Conservation (phyloP, 2,797 vertebrate species). For the Orestias chungarensis region DNA sequence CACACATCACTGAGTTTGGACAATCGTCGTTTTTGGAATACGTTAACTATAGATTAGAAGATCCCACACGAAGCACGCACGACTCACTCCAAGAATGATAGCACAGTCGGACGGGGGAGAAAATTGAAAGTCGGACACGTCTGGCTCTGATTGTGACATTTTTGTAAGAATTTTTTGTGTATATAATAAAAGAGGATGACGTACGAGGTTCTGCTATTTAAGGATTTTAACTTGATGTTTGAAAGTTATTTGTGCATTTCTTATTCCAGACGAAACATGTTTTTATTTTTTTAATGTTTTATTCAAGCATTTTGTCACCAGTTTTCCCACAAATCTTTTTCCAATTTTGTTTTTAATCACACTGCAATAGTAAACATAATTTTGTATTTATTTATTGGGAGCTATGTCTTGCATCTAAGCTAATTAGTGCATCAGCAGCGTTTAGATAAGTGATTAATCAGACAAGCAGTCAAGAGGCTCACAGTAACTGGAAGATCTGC, state of each 20-base stretch:
- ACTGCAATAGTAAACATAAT: too few relatives aligned
- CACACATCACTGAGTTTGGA: background rate
- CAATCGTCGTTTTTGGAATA: background rate
- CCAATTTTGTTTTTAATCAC: too few relatives aligned
- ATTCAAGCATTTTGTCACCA: background rate
- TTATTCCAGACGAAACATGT: background rate
- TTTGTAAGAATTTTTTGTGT: background rate
- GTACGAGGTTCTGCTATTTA: background rate
- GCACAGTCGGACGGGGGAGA: background rate
- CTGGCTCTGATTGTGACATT: constrained; percentile 10
- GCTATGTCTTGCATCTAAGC: too few relatives aligned
- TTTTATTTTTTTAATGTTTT: background rate
- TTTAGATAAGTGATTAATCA: background rate
- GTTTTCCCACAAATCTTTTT: too few relatives aligned
- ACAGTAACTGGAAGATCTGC: too few relatives aligned
- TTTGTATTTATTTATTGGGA: too few relatives aligned
- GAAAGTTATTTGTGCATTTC: background rate
- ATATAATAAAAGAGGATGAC: background rate
- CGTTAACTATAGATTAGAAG: constrained; percentile 5
- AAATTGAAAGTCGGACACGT: background rate
- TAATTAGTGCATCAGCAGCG: background rate
- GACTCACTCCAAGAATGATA: background rate
- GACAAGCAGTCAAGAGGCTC: too few relatives aligned
- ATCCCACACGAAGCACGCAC: background rate
- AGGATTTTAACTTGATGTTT: background rate